phyloP scores from a whole-genome alignment of 2,113 vertebrate species.

The Solea senegalensis region DNA sequence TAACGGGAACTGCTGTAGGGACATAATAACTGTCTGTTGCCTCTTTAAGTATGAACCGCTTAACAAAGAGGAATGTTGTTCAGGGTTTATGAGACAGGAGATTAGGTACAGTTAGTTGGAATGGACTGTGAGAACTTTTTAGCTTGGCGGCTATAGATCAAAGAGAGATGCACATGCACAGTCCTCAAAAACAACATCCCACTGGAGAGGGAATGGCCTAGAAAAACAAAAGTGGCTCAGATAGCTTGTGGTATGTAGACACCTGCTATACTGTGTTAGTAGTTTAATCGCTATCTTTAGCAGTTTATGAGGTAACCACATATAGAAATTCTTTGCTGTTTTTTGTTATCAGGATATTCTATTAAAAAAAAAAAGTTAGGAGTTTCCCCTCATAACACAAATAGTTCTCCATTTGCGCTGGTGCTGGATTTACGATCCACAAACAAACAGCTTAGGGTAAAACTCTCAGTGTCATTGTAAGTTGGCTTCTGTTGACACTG shows the following conservation, averaged over 20 bases:
- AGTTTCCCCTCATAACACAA: constrained; percentile 3
- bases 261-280: no score
- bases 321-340: background rate
- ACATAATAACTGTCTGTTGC: no score
- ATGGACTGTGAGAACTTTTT: background rate
- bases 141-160: background rate
- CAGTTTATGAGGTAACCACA: no score
- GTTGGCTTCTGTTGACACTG: constrained; percentile 30
- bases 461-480: constrained; percentile 13
- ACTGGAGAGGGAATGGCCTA: background rate
- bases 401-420: background rate
- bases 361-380: background rate
- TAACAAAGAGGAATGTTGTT: background rate
- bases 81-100: background rate
- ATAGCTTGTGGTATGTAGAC: no score
- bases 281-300: no score
- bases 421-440: constrained; percentile 7
- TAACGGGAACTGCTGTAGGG: no score
- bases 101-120: no score
- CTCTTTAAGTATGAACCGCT: no score
- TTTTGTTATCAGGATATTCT: background rate
- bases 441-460: constrained; percentile 12
- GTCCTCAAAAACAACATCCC: no score
- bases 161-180: background rate
- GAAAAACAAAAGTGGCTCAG: no score